A percentile compares a stretch with the other conserved stretches of the same genome.
phyloP scores from a whole-genome alignment of 2,888 invertebrate species.

The Zaprionus bogoriensis region DNA sequence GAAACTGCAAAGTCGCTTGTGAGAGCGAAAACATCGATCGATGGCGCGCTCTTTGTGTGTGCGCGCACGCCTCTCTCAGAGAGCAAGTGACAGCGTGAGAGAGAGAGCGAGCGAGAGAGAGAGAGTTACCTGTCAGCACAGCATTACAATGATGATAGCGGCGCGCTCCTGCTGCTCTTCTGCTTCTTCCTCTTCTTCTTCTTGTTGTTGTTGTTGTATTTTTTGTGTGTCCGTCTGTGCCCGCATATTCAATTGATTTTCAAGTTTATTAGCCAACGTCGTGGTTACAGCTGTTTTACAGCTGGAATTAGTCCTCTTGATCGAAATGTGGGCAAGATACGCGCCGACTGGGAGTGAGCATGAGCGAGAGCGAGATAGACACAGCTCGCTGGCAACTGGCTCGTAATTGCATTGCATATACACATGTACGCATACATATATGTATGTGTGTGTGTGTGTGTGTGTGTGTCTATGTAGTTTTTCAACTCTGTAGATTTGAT shows the following conservation, averaged over 20 bases:
- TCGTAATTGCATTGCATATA: background rate
- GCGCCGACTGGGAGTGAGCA: background rate
- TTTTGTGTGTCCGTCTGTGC: background rate
- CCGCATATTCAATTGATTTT: conserved; percentile 48
- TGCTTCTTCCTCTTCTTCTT: too few species aligned
- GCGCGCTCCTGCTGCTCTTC: background rate
- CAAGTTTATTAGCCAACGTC: conserved; percentile 41
- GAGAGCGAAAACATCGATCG: conserved; percentile 34
- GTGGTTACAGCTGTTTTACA: conserved; percentile 41
- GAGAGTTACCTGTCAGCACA: conserved; percentile 17
- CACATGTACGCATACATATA: background rate
- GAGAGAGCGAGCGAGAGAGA: too few species aligned
- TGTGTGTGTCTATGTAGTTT: background rate
- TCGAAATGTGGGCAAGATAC: conserved; percentile 9
- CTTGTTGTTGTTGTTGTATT: too few species aligned
- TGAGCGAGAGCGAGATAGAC: background rate
- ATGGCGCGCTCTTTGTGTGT: conserved; percentile 13
- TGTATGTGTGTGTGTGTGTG: background rate
- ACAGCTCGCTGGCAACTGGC: conserved; percentile 15
- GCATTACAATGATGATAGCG: background rate
- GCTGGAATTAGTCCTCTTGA: conserved; percentile 36
- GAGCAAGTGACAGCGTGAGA: too few species aligned
- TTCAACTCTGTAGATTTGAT: background rate
- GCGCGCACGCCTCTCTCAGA: background rate
- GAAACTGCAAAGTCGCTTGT: conserved; percentile 4